Evolutionary conservation across 37 sponge, comb jelly and placozoan species (phyloP), one percentile per base, ranked within the genome.

Genomic region (Chondrilla cf. caribensis): DNA sequence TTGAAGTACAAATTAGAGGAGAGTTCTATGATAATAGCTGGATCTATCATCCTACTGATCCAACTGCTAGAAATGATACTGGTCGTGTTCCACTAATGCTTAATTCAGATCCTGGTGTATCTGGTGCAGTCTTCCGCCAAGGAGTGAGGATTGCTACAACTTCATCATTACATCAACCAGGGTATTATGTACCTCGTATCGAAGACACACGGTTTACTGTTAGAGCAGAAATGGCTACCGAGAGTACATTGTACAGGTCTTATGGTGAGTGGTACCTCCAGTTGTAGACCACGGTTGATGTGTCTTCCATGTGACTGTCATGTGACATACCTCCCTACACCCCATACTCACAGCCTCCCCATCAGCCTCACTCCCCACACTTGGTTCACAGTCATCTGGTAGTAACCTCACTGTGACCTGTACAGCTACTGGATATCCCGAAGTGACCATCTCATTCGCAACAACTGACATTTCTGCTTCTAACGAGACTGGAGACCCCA

Each of bases 391-490:
- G 64, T 18, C 76, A 39, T 22, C 76, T 73, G 76, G 76, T 73
- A 43, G 36, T 11, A 24, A 40, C 44, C 7, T 41, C 43, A 39
- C 76, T 19, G n/a, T 73, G 24, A 39, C 43, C 41, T 73, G 76
- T 25, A 17, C 41, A n/a, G 76, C 76, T 39, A 14, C 24, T 73
- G 76, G 76, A 22, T 73, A 39, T 39, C 76, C 76, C 40, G 76
- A 73, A 37, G 41, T 39, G 41, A 73, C 76, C 76, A 37, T 73
- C 76, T 38, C 42, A 31, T 38, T 73, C 76, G 22, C 31, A 73
- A 37, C 36, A 25, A 36, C 43, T n/a, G 76, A 43, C 38, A n/a
- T 73, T 19, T 38, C 43, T 40, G 76, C 76, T 37, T 43, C 44
- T 19, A 36, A 40, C 44, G 40, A 22, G 15, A 42, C 24, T 39